Percentiles rank a stretch among this genome's conserved stretches.
phyloP scores from a whole-genome alignment of 2,113 vertebrate genomes.

The Oxyura jamaicensis region DNA sequence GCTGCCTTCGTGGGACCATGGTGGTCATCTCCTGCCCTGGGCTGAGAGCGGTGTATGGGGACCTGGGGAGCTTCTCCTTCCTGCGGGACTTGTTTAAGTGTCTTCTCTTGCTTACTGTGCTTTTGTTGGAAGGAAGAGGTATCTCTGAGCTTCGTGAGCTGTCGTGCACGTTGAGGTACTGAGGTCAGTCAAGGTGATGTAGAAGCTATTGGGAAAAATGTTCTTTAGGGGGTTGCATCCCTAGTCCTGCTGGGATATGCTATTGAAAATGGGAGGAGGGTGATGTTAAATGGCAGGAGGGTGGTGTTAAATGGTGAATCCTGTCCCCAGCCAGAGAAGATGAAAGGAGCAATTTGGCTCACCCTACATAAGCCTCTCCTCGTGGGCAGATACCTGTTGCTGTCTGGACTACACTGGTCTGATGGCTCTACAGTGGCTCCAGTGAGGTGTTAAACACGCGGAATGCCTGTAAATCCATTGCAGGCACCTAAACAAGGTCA shows the following conservation, averaged over 20 bases:
- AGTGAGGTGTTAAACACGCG: rapidly evolving
- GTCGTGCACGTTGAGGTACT: rapidly evolving
- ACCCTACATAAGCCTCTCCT: not conserved
- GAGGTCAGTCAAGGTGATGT: rapidly evolving
- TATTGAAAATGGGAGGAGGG: not conserved
- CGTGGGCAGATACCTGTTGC: not conserved
- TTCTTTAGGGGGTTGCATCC: rapidly evolving
- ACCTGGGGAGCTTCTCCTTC: not conserved
- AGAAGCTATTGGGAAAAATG: not conserved
- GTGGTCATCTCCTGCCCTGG: not conserved
- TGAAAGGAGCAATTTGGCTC: not conserved
- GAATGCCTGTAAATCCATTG: not conserved
- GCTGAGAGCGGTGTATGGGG: not conserved
- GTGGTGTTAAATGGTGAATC: not conserved
- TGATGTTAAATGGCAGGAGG: rapidly evolving
- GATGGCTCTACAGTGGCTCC: not conserved
- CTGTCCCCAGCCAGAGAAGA: not conserved
- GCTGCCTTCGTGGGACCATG: rapidly evolving
- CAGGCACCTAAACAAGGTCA: not conserved
- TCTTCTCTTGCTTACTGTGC: not conserved
- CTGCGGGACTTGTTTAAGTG: not conserved
- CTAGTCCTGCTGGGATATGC: not conserved
- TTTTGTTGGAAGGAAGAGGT: not conserved
- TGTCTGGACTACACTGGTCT: rapidly evolving
- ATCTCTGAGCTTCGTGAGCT: not conserved